Base-by-base conservation (phyloP, 2,113 vertebrate genomes). In the Saguinus midas region DNA sequence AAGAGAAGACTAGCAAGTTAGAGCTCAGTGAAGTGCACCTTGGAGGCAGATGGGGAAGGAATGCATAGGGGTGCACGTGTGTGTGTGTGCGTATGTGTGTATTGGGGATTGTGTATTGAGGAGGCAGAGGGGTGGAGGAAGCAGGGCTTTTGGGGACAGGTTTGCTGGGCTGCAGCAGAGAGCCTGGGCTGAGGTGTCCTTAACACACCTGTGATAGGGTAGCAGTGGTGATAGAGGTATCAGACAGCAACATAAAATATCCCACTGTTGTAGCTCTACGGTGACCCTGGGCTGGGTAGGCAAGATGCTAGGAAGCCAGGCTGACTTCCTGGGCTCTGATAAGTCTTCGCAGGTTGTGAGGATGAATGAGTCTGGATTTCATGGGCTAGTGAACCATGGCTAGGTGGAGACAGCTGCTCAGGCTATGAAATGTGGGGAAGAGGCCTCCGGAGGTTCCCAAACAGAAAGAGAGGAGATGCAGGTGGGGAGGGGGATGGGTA, bases 371-470 rank as follows among this genome's bases (percentile, higher is more conserved):
- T 75, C 55, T 86, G 95, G 93, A 95, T 97, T 96, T 97, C 94
- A 85, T 40, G 96, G 64, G 90, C 94, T 45, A 87, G 66, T 95
- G 97, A 96, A 88, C 91, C 94, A 94, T 76, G 92, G 94, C 95
- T 97, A 96, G 90, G 72, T 96, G 86, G 95, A 98, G 97, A 97
- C 96, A 97, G 97, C 96, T 97, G 97, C 79, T 97, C 55, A 76
- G 95, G 75, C 91, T 95, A 37, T 97, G 95, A 95, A 95, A 88
- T 94, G 97, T 94, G 82, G 92, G 76, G 75, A 96, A 90, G 90
- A 93, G 95, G 95, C 87, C 92, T 87, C 90, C 45, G 70, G 89
- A 95, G 87, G 75, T 90, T 95, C 93, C 95, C 70, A 90, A 84
- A 87, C 58, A 76, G 82, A 85, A n/a, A 80, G 81, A 58, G 93